Conservation (phyloP, 2,888 invertebrate genomes). For the Rhagonycha lutea region DNA sequence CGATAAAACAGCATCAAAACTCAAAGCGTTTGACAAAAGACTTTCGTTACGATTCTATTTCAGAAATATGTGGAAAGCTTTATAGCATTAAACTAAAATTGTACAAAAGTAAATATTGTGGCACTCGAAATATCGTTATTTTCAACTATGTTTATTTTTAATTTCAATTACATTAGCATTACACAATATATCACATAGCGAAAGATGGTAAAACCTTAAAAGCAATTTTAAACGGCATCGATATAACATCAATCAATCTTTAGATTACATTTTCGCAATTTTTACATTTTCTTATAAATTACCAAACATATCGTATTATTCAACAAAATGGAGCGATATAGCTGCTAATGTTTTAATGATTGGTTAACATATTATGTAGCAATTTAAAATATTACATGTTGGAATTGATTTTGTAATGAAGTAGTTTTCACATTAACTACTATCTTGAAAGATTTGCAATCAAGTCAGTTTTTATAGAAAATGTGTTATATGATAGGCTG, state of each 20-base stretch:
- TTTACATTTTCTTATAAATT: not conserved
- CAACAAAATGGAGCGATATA: not conserved
- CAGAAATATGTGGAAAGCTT: conserved; percentile 13
- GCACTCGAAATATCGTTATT: conserved; percentile 8
- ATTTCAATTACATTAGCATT: not conserved
- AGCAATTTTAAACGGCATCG: not conserved
- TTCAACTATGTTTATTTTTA: not conserved
- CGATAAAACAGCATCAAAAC: conserved; percentile 20
- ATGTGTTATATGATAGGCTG: not conserved
- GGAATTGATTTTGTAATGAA: not conserved
- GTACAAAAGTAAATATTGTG: conserved; percentile 10
- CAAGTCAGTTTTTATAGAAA: not conserved
- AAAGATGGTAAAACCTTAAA: not conserved
- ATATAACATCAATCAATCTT: not conserved
- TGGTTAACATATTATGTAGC: not conserved
- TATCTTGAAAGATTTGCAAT: not conserved
- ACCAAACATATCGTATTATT: not conserved
- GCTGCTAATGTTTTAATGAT: not conserved
- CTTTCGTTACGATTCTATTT: conserved; percentile 20
- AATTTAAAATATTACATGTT: not conserved
- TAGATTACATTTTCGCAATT: not conserved
- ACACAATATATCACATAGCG: not conserved
- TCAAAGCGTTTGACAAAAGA: conserved; percentile 16
- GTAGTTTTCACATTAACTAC: not conserved
- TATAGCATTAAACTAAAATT: conserved; percentile 16